Evolutionary conservation across 1,140 invertebrate genomes (phyloP), one percentile per base, ranked within the genome.

Genomic region (Telenomus remus): DNA sequence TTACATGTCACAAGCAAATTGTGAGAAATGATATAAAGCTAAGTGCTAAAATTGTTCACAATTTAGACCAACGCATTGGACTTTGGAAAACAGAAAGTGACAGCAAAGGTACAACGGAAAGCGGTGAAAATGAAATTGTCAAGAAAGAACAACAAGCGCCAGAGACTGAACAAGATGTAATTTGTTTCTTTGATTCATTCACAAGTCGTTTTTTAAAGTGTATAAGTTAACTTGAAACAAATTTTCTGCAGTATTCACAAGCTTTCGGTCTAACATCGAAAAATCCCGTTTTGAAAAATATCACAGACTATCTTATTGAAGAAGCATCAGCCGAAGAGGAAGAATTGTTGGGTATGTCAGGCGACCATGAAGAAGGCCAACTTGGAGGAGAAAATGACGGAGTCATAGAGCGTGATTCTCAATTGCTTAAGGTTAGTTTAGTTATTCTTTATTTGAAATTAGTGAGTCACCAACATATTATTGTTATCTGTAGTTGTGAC

Each of bases 291-390:
- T 88, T 99, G 65, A 95, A 97, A 80, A 99, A 98, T 82, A 99
- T 99, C 56, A 98, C 97, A 0, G 97, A 99, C 84, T 99, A 97
- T 87, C 88, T 99, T 12, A 99, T 99, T 65, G 98, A 99, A 86
- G 98, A 99, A 90, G 97, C 96, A 0, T 97, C 95, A 14, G 98
- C 96, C 10, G 98, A 99, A 89, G 98, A 99, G 84, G 98, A 99
- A 81, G 97, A 99, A 85, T 88, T 99, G 0, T 84, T 99, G 5
- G 97, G 97, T 11, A 87, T 95, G 46, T 87, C 89, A 34, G 87
- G 92, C 76, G 88, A 90, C 79, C 87, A 91, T 63, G 90, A 91
- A 76, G 84, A 90, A 79, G 86, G 91, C 71, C 83, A 91, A 84
- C 34, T 89, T 0, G 86, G 87, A 68, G 54, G 89, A 76, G 84